Conservation (phyloP, 1,140 invertebrate species). For the Anastatus disparis region DNA sequence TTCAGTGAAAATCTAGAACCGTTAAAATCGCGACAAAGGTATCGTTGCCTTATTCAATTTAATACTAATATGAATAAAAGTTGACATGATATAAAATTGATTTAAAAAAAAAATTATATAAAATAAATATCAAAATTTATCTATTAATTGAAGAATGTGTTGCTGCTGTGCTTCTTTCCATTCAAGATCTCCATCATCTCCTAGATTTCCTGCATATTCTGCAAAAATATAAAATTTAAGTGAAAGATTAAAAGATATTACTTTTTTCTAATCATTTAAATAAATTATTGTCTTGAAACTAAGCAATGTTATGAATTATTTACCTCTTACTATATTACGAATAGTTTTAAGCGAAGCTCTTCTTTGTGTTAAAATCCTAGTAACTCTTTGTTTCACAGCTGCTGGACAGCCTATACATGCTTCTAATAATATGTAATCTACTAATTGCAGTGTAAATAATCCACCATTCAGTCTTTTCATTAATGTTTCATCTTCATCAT, state of each 20-base stretch:
- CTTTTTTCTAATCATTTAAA: not conserved
- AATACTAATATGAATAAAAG: too few relatives aligned
- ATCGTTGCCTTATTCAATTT: too few relatives aligned
- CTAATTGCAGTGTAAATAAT: constrained; percentile 93
- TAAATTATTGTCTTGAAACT: not conserved
- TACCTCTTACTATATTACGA: constrained; percentile 91
- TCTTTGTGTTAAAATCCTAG: constrained; percentile 88
- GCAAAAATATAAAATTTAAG: constrained; percentile 46
- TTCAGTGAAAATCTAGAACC: too few relatives aligned
- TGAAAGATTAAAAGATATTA: not conserved
- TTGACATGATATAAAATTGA: not conserved
- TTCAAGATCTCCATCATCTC: constrained; percentile 85
- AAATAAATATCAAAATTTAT: constrained; percentile 83
- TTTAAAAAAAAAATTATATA: not conserved
- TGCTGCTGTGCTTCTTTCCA: constrained; percentile 90
- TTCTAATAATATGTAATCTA: constrained; percentile 96
- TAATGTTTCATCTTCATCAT: constrained; percentile 87
- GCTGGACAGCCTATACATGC: constrained; percentile 82
- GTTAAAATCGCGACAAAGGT: too few relatives aligned
- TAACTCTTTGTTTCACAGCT: constrained; percentile 87
- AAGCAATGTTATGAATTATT: too few relatives aligned
- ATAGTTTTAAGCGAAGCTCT: constrained; percentile 95
- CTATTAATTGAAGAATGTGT: constrained; percentile 90
- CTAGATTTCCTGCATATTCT: constrained; percentile 96
- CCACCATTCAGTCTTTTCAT: constrained; percentile 90